Evolutionary conservation across 2,888 invertebrate genomes (phyloP).

Genomic region (Callyntrura sp.): DNA sequence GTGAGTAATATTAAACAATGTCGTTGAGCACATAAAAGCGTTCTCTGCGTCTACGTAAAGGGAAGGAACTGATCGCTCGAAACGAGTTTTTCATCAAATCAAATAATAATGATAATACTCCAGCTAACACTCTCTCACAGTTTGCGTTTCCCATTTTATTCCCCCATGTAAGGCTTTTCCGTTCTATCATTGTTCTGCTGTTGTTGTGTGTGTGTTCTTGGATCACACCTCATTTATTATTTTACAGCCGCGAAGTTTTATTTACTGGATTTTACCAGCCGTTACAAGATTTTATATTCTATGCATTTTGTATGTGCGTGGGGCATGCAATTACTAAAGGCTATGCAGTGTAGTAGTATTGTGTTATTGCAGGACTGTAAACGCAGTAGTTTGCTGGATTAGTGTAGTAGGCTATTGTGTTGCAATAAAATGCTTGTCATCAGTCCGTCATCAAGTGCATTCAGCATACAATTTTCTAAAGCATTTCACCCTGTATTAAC

Average conservation of each 20-base stretch:
- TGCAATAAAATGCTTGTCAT: conserved; percentile 72
- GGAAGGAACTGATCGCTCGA: conserved; percentile 61
- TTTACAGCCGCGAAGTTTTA: conserved; percentile 43
- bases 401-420: conserved; percentile 56
- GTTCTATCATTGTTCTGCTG: not conserved
- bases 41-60: conserved; percentile 1
- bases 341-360: not conserved
- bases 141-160: conserved; percentile 49
- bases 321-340: conserved; percentile 16
- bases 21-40: conserved; percentile 34
- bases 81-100: conserved; percentile 74
- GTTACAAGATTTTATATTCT: conserved; percentile 21
- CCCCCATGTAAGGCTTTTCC: conserved; percentile 24
- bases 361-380: not conserved
- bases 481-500: conserved; percentile 52
- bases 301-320: not conserved
- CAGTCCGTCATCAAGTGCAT: conserved; percentile 64
- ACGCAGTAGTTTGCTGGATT: conserved; percentile 33
- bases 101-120: conserved; percentile 63
- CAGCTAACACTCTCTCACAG: conserved; percentile 35
- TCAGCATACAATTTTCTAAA: conserved; percentile 61
- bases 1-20: conserved; percentile 27
- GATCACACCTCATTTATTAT: conserved; percentile 66
- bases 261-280: not conserved
- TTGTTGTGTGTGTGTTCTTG: not conserved